These are phyloP conservation scores for Coelinius sp. DNA, from an alignment of 2,888 invertebrate species.

Conservation along the genomic window DNA sequence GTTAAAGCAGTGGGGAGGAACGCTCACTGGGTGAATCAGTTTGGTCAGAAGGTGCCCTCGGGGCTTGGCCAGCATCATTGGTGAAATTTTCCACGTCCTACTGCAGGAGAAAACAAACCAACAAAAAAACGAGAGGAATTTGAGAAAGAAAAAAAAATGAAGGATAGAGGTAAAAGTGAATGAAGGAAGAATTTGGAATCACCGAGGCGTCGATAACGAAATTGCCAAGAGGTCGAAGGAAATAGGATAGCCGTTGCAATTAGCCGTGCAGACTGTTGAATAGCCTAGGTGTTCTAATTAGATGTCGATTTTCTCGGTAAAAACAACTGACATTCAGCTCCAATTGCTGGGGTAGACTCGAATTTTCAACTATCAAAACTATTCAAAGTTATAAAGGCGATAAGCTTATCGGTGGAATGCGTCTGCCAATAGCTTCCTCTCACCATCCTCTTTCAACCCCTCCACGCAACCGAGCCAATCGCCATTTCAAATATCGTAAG, in stretches of 20 bases:
- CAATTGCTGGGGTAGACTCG: not conserved
- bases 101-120: slow-evolving; percentile 29
- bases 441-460: too few relatives aligned
- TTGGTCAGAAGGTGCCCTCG: not conserved
- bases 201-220: slow-evolving; percentile 10
- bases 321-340: not conserved
- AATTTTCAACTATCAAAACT: slow-evolving; percentile 33
- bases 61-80: not conserved
- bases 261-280: slow-evolving; percentile 1
- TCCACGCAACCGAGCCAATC: slow-evolving; percentile 15
- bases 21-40: not conserved
- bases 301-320: not conserved
- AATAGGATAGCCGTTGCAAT: slow-evolving; percentile 14
- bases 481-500: slow-evolving; percentile 35
- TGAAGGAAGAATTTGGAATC: slow-evolving; percentile 10
- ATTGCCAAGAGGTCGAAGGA: slow-evolving; percentile 26
- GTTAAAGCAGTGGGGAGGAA: slow-evolving; percentile 10
- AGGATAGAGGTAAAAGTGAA: not conserved
- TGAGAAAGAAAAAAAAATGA: slow-evolving; percentile 6
- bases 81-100: slow-evolving; percentile 10
- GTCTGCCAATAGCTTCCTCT: not conserved
- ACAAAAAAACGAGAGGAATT: slow-evolving; percentile 23
- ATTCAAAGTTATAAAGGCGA: slow-evolving; percentile 24
- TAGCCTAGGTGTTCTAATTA: slow-evolving; percentile 14
- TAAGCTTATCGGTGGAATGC: slow-evolving; percentile 29